These are phyloP conservation scores for Tuta absoluta DNA, from an alignment of 2,888 invertebrate species.

Conservation along the genomic window DNA sequence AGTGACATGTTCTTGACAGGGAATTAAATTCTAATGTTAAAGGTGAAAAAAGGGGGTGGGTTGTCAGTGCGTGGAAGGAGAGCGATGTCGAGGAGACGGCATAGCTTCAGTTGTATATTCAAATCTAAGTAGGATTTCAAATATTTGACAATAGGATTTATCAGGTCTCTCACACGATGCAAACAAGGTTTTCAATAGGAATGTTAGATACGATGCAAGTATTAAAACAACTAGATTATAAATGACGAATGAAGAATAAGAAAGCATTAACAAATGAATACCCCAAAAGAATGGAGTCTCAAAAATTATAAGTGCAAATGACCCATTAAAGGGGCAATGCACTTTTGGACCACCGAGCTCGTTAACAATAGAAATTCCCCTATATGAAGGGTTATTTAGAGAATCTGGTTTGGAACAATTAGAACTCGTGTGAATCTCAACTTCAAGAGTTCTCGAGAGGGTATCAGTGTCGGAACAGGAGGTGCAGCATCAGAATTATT, in stretches of 20 bases:
- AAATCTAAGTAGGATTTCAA: too few relatives aligned
- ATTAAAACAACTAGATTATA: too few relatives aligned
- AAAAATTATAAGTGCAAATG: slow-evolving; percentile 40
- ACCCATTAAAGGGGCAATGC: slow-evolving; percentile 55
- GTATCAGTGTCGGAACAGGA: slow-evolving; percentile 29
- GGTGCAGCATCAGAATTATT: background rate
- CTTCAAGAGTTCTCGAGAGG: slow-evolving; percentile 32
- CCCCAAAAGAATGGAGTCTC: background rate
- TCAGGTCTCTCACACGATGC: too few relatives aligned
- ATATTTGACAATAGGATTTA: too few relatives aligned
- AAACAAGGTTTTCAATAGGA: too few relatives aligned
- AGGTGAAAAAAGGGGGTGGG: too few relatives aligned
- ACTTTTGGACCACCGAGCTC: slow-evolving; percentile 43
- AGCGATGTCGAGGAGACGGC: too few relatives aligned
- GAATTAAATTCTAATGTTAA: too few relatives aligned
- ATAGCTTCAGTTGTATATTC: too few relatives aligned
- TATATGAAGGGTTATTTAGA: slow-evolving; percentile 42
- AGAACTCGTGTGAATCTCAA: slow-evolving; percentile 32
- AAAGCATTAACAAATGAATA: background rate
- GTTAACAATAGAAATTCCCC: slow-evolving; percentile 47
- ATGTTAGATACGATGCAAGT: too few relatives aligned
- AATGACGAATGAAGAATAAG: background rate
- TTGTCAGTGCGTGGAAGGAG: too few relatives aligned
- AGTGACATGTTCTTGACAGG: too few relatives aligned
- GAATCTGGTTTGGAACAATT: slow-evolving; percentile 44